Evolutionary conservation across 2,113 vertebrate genomes (phyloP).

Genomic region (Tricholaema leucomelas): DNA sequence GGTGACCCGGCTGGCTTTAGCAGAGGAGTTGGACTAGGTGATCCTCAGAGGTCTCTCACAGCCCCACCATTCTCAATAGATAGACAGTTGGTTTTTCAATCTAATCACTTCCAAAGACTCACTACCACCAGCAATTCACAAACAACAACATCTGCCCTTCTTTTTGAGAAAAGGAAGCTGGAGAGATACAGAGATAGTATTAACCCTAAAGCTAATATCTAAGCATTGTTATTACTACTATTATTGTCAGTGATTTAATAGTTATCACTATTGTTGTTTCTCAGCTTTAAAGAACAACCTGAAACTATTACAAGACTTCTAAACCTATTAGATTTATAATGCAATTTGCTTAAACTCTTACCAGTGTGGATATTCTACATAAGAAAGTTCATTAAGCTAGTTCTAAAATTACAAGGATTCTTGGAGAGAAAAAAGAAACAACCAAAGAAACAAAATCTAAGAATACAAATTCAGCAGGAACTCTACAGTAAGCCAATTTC

Average conservation of each 20-base stretch:
- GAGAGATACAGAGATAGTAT: not conserved
- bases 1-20: too few species aligned
- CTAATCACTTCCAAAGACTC: not conserved
- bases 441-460: too few species aligned
- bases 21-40: too few species aligned
- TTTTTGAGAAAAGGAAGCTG: not conserved
- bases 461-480: not conserved
- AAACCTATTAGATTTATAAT: not conserved
- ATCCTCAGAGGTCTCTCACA: too few species aligned
- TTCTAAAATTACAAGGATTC: not conserved
- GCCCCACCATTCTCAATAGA: not conserved
- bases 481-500: not conserved
- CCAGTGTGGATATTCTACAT: not conserved
- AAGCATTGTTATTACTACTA: not conserved
- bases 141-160: not conserved
- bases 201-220: not conserved
- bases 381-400: not conserved
- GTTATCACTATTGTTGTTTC: not conserved
- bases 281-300: not conserved
- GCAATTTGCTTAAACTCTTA: not conserved
- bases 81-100: not conserved
- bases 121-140: not conserved
- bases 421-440: not conserved
- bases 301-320: not conserved
- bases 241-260: not conserved